Conservation (phyloP, 2,888 invertebrate species). For the Asteroscopus sphinx region DNA sequence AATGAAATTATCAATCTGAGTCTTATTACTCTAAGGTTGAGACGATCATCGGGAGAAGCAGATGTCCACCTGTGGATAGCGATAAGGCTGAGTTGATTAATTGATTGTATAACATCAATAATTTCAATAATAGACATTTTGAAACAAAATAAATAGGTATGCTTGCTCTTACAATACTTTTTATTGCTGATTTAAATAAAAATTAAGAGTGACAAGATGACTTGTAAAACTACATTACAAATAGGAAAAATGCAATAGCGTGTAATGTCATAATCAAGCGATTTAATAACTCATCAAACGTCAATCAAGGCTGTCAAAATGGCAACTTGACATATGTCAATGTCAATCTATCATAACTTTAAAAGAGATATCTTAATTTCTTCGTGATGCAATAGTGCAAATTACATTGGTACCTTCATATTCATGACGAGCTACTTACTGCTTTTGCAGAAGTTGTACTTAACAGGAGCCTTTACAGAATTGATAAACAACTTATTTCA, state of each 20-base stretch:
- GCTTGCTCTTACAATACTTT: no score
- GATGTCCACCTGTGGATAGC: no score
- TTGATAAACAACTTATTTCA: conserved; percentile 11
- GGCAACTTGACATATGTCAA: conserved; percentile 27
- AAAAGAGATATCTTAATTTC: conserved; percentile 6
- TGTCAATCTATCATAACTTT: conserved; percentile 31
- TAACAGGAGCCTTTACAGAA: not conserved
- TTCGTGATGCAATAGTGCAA: not conserved
- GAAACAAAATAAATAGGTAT: no score
- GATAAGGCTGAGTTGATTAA: no score
- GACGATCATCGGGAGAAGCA: no score
- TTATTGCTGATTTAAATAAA: not conserved
- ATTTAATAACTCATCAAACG: conserved; percentile 25
- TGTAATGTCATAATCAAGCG: not conserved
- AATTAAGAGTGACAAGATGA: not conserved
- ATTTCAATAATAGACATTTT: not conserved
- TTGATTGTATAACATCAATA: not conserved
- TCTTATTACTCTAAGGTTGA: no score
- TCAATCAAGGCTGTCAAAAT: conserved; percentile 24
- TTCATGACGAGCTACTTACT: not conserved
- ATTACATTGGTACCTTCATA: no score
- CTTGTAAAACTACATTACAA: not conserved
- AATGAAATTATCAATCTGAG: no score
- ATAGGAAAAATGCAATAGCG: not conserved
- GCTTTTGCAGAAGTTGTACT: not conserved